Percentiles rank a stretch among this genome's conserved stretches.
Evolutionary conservation across 2,113 vertebrate genomes (phyloP).

Genomic region (Mormyrus lacerda): DNA sequence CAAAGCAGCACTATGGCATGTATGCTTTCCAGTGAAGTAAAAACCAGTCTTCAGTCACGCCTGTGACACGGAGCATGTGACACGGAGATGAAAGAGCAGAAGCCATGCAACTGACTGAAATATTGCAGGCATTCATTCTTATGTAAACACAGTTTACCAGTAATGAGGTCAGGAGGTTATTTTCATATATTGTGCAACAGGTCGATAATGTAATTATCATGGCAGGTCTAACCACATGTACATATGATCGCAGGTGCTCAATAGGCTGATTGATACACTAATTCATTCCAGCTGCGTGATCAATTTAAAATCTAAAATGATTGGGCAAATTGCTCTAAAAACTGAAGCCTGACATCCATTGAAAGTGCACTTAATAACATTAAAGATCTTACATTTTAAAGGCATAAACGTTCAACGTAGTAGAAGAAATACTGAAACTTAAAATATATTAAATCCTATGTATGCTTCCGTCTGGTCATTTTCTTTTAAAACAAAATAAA

Average conservation of each 20-base stretch:
- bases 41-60: neutral
- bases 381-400: neutral
- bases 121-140: neutral
- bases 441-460: neutral
- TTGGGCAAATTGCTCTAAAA: neutral
- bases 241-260: neutral
- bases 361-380: neutral
- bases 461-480: neutral
- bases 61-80: neutral
- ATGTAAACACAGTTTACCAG: neutral
- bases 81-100: neutral
- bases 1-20: neutral
- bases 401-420: neutral
- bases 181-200: neutral
- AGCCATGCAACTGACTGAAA: neutral
- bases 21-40: neutral
- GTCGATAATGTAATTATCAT: neutral
- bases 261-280: neutral
- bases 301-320: no score
- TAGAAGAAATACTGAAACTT: neutral
- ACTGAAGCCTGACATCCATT: neutral
- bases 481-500: neutral
- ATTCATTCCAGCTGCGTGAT: neutral
- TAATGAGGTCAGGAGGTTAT: neutral
- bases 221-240: neutral